Conservation (phyloP, 2,113 vertebrate genomes). For the Mesoclemmys tuberculata region DNA sequence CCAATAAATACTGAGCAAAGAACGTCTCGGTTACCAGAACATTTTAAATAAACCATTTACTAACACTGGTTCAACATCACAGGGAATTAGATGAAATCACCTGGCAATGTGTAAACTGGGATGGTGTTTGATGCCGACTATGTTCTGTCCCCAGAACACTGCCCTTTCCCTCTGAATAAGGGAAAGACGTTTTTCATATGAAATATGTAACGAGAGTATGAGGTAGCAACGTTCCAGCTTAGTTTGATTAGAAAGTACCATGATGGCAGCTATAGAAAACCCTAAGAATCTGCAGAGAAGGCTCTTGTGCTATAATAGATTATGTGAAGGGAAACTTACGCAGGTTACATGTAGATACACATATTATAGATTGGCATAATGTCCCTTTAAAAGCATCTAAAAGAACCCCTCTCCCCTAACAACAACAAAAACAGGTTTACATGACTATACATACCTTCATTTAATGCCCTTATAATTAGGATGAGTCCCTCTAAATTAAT, state of each 20-base stretch:
- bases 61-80: accelerated
- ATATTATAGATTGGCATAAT: accelerated
- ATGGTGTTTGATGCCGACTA: not conserved
- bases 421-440: not conserved
- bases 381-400: not conserved
- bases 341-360: not conserved
- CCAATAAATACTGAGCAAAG: not conserved
- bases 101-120: accelerated
- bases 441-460: not conserved
- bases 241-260: not conserved
- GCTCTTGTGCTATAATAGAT: accelerated
- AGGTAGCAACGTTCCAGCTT: not conserved
- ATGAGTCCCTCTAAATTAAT: not conserved
- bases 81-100: accelerated
- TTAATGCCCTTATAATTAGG: not conserved
- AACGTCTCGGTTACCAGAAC: not conserved
- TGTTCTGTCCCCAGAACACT: not conserved
- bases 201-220: accelerated
- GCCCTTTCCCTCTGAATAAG: not conserved
- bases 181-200: accelerated
- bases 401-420: not conserved
- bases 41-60: not conserved
- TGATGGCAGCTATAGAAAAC: not conserved
- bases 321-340: not conserved
- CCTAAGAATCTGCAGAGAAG: accelerated